Conservation (phyloP, 2,797 vertebrate genomes). For the Amazonetta brasiliensis region DNA sequence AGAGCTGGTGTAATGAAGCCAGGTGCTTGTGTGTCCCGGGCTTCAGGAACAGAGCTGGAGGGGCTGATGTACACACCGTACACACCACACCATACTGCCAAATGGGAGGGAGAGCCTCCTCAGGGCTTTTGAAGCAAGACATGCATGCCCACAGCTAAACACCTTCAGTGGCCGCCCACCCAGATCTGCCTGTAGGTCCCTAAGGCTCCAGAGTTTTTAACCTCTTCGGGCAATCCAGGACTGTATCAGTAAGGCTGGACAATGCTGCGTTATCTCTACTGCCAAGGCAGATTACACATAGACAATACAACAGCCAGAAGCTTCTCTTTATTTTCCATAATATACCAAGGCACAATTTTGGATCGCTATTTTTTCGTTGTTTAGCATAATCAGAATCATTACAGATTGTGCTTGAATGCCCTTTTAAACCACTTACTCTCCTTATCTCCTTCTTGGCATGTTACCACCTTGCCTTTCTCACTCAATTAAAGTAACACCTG, state of each 20-base stretch:
- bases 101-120: background rate
- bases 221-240: background rate
- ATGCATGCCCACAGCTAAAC: rapidly evolving
- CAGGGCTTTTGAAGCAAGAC: background rate
- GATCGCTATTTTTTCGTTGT: background rate
- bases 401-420: background rate
- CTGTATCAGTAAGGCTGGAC: background rate
- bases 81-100: background rate
- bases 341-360: background rate
- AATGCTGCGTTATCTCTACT: background rate
- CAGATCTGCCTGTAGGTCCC: background rate
- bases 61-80: background rate
- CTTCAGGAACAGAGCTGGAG: background rate
- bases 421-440: background rate
- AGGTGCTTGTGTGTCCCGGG: background rate
- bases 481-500: background rate
- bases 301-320: background rate
- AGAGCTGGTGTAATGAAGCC: background rate
- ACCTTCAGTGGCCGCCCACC: background rate
- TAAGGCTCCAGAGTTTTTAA: background rate
- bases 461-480: background rate
- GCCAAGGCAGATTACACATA: background rate
- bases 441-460: background rate
- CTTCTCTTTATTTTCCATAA: background rate
- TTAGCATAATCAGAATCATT: background rate